Percentiles rank a stretch among this genome's conserved stretches.
Evolutionary conservation across 2,113 vertebrate genomes (phyloP).

Genomic region (Holacanthus passer): DNA sequence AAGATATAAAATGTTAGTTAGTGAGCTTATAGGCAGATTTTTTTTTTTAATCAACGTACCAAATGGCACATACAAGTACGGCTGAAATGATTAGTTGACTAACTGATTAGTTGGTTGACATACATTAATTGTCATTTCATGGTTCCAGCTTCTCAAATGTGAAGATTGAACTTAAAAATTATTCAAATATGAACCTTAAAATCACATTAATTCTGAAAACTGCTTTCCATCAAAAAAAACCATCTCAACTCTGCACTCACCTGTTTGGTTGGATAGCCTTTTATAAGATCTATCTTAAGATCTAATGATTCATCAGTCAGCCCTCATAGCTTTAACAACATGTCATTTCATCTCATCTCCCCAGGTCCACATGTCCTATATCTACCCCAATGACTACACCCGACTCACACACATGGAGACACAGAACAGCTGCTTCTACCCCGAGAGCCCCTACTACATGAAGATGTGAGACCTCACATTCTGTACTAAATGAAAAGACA

Average conservation of each 20-base stretch:
- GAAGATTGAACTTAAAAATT: too few species aligned
- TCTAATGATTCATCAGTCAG: not conserved
- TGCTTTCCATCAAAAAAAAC: not conserved
- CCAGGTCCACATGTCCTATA: conserved; percentile 91
- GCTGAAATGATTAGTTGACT: too few species aligned
- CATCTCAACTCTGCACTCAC: not conserved
- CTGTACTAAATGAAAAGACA: not conserved
- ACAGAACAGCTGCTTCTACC: conserved; percentile 93
- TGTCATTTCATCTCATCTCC: conserved; percentile 28
- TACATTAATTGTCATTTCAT: too few species aligned
- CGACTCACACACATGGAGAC: conserved; percentile 95
- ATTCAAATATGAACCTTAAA: not conserved
- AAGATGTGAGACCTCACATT: conserved; percentile 81
- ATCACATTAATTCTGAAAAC: not conserved
- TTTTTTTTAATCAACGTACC: too few species aligned
- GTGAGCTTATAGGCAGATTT: too few species aligned
- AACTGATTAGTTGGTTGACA: too few species aligned
- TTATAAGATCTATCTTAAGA: not conserved
- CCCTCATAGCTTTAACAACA: conserved; percentile 3
- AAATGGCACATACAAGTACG: too few species aligned
- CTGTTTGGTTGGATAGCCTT: not conserved
- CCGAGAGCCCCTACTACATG: conserved; percentile 81
- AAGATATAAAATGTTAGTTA: not conserved
- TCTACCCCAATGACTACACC: conserved; percentile 96
- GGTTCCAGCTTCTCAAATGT: too few species aligned